Base-by-base conservation (phyloP, 2,113 vertebrate genomes). In the Bubalus kerabau region DNA sequence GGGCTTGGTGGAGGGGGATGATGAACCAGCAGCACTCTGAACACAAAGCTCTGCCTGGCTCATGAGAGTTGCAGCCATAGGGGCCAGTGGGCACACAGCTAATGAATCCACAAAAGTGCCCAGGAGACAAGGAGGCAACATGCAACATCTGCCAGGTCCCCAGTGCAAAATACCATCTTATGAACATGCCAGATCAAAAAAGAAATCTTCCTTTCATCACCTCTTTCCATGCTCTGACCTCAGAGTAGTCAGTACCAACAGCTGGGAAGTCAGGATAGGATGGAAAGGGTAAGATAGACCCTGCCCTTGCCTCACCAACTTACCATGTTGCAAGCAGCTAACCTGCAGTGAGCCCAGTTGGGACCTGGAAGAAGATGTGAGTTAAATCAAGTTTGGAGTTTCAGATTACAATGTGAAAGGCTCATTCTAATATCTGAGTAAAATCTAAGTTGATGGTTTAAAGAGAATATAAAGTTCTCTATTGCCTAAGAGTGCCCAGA, bases 71-170 rank as follows among this genome's bases (percentile, higher is more conserved):
- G 57, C 46, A 87, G 80, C 91, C 57, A 84, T 52, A 30, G 48
- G 10, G 5, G 67, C 67, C 71, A 43, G 81, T 32, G 46, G 94
- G 87, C n/a, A 6, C 74, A 76, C 43, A 43, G 48, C 64, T 97
- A 85, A 40, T 87, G 90, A 96, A 76, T 59, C 80, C n/a, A 94
- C 46, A 83, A 43, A 97, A 90, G 90, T 60, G 15, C 74, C 64
- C 78, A 64, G 0, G n/a, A 92, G 81, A 76, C 57, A 46, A 81
- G 40, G 26, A 87, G 24, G 36, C 62, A 87, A 71, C 82, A 93
- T 62, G 87, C 57, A 91, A 64, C 90, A 76, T 94, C 87, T 86
- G 86, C 82, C 89, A 90, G 9, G 62, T 26, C n/a, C 52, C 40
- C 48, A 59, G 3, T 26, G 28, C 8, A 50, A 91, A 57, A 87